Base-by-base conservation (phyloP, 2,888 invertebrate species). In the Xanthorhoe designata region DNA sequence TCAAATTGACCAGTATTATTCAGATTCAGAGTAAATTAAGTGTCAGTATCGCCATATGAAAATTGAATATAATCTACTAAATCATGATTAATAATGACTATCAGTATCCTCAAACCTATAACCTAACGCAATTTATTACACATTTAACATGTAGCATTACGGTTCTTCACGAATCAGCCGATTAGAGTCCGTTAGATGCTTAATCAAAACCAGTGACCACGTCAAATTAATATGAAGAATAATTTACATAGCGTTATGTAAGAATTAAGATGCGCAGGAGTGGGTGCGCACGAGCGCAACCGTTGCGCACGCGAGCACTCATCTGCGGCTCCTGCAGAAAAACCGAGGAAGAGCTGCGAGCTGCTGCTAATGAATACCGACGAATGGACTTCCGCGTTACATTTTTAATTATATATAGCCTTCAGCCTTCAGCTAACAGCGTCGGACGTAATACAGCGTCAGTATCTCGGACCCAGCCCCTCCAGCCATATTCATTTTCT, bases 301-400 rank as follows among this genome's bases (percentile, higher is more conserved):
- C 61, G 61, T 45, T 53, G 61, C 64, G 64, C 68, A 64, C 61
- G 64, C 68, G 61, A 60, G 58, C 60, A 35, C 66, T 64, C 68
- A 68, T 68, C 68, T 68, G 64, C 72, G 77, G 77, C 76, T 71
- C 75, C 63, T 59, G 65, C 78, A 84, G 80, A 91, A 91, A 92
- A 91, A 91, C 86, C 84, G 76, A 90, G 92, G 91, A 92, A 92
- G 66, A 78, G 78, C 82, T 78, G 73, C 76, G 79, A 81, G 86
- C 88, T 88, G 87, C 81, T 86, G 81, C 76, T 90, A 85, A 90
- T 91, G 84, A 90, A 90, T 89, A 87, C 82, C 84, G 81, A 83
- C 84, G 79, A 82, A 84, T 82, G 74, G 77, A 81, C 87, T 92
- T 92, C 93, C 92, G 90, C 80, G 80, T 88, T 81, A 78, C 75